Base-by-base conservation (phyloP, 2,113 vertebrate species). In the Aplodontia rufa region DNA sequence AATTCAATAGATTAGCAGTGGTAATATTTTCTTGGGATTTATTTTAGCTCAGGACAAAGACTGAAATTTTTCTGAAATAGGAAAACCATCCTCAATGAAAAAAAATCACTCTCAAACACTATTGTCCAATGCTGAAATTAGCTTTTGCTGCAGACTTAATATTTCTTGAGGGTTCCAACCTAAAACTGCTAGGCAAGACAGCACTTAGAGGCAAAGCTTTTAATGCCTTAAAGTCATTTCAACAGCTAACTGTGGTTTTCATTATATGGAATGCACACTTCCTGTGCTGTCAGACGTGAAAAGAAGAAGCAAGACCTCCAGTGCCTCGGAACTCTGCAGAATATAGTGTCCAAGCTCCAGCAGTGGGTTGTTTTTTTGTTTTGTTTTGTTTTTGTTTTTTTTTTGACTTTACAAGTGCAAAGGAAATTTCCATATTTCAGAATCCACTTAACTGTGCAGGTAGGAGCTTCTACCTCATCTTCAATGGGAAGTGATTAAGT, bases 361-460 rank as follows among this genome's bases (percentile, higher is more conserved):
- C 24, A 26, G 37, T 28, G 24, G n/a, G n/a, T n/a, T n/a, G n/a
- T n/a, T n/a, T n/a, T n/a, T n/a, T n/a, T n/a, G n/a, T n/a, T n/a
- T n/a, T n/a, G n/a, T n/a, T n/a, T n/a, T n/a, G n/a, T n/a, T n/a
- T n/a, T n/a, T n/a, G n/a, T n/a, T n/a, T 13, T 42, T 69, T 84
- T 74, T 87, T 53, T 49, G 28, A 86, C 51, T 20, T 51, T 80
- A 90, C 69, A 78, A 84, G 28, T 42, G 35, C 60, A 85, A 84
- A 94, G 51, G 80, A 90, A 84, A 60, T 78, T 71, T 62, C 71
- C 72, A 42, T 79, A 79, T 78, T 86, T 94, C 81, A 71, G 72
- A 90, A 91, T 62, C 30, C 62, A 85, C 12, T 30, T 62, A 78
- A 51, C 13, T 37, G 28, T 51, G 10, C 32, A 64, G 1, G 58